Evolutionary conservation across 2,113 vertebrate genomes (phyloP).

Genomic region (Passer domesticus): DNA sequence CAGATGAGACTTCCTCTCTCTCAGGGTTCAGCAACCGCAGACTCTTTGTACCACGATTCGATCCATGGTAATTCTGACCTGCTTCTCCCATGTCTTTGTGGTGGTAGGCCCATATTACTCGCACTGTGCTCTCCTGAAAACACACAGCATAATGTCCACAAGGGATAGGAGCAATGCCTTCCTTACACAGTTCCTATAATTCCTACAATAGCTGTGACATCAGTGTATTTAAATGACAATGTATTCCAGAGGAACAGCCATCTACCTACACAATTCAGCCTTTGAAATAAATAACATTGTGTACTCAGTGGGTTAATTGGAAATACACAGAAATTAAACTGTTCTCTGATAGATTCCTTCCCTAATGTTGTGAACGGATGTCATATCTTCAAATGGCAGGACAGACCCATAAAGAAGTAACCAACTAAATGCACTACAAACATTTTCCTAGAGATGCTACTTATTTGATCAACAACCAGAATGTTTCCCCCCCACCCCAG

Average conservation of each 20-base stretch:
- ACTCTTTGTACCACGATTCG: slow-evolving; percentile 84
- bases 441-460: background rate
- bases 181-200: background rate
- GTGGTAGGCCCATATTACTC: slow-evolving; percentile 89
- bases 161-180: background rate
- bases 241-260: background rate
- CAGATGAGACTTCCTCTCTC: slow-evolving; percentile 50
- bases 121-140: slow-evolving; percentile 81
- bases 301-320: background rate
- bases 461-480: background rate
- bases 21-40: slow-evolving; percentile 82
- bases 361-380: background rate
- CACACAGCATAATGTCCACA: background rate
- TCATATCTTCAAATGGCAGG: background rate
- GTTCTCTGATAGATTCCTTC: background rate
- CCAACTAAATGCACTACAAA: background rate
- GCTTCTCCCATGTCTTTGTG: slow-evolving; percentile 76
- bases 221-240: background rate
- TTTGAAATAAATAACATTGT: background rate
- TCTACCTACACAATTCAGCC: background rate
- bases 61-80: slow-evolving; percentile 80
- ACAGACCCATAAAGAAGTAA: background rate
- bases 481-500: background rate
- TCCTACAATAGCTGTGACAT: background rate
- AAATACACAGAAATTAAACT: background rate